These are phyloP conservation scores for Blennius ocellaris DNA, from an alignment of 2,113 vertebrate genomes.

Conservation along the genomic window DNA sequence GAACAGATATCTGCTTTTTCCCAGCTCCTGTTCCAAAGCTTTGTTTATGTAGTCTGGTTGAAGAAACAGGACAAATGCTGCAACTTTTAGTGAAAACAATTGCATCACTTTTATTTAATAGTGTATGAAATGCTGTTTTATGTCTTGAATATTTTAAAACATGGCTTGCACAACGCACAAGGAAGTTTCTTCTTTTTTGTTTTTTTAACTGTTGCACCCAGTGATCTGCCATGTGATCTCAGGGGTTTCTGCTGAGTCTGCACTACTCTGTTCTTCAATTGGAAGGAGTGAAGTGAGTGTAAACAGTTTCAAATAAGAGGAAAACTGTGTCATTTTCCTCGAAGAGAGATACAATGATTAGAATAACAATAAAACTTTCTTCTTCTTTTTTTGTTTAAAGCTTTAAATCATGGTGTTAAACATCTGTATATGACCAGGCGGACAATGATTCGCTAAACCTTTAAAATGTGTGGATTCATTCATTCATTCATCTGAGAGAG, in stretches of 20 bases:
- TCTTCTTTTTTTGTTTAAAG: too few relatives aligned
- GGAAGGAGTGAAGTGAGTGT: slow-evolving; percentile 42
- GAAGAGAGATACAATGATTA: background rate
- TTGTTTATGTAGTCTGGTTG: background rate
- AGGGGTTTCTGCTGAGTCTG: slow-evolving; percentile 66
- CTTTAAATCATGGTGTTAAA: background rate
- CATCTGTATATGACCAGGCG: background rate
- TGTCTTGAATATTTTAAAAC: background rate
- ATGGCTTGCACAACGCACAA: slow-evolving; percentile 40
- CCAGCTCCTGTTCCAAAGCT: too few relatives aligned
- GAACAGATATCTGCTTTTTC: slow-evolving; percentile 4
- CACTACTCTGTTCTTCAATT: slow-evolving; percentile 52
- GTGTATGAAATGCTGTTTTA: background rate
- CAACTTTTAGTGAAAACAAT: background rate
- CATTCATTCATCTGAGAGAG: background rate
- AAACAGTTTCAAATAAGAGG: slow-evolving; percentile 3
- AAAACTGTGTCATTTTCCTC: background rate
- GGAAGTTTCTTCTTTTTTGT: slow-evolving; percentile 37
- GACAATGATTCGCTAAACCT: background rate
- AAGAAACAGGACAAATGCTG: background rate
- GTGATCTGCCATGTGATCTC: slow-evolving; percentile 68
- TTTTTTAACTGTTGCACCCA: slow-evolving; percentile 42
- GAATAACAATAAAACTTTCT: too few relatives aligned
- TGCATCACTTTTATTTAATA: too few relatives aligned
- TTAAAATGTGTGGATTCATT: too few relatives aligned